phyloP scores from a whole-genome alignment of 2,797 vertebrate genomes.

The Tokudaia muenninki region DNA sequence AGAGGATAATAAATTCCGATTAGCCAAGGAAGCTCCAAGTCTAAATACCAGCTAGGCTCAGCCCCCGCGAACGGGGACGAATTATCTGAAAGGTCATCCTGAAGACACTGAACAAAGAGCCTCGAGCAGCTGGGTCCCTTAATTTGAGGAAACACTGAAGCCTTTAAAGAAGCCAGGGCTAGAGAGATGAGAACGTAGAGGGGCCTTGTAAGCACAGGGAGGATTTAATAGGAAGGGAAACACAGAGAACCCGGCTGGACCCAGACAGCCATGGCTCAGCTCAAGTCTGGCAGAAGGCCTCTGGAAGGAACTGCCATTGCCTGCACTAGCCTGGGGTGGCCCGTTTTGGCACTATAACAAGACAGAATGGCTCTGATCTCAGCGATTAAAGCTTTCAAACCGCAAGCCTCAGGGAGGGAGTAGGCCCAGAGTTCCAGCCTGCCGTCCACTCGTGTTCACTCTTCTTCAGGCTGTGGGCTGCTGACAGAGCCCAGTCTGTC shows the following conservation, averaged over 20 bases:
- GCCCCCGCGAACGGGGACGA: conserved; percentile 84
- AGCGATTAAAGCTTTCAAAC: conserved; percentile 88
- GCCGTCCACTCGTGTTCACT: conserved; percentile 81
- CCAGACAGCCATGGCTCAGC: conserved; percentile 81
- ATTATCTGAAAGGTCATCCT: conserved; percentile 88
- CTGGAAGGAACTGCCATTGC: conserved; percentile 86
- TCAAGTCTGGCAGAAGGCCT: conserved; percentile 67
- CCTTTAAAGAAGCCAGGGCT: conserved; percentile 83
- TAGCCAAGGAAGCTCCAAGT: conserved; percentile 86
- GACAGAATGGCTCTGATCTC: conserved; percentile 88
- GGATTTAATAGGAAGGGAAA: conserved; percentile 86
- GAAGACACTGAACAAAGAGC: conserved; percentile 87
- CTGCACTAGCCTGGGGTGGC: conserved; percentile 80
- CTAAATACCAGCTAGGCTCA: conserved; percentile 87
- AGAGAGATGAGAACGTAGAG: conserved; percentile 77
- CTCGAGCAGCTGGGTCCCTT: conserved; percentile 83
- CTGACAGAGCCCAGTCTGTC: conserved; percentile 88
- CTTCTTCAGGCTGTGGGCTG: conserved; percentile 85
- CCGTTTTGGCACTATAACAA: conserved; percentile 87
- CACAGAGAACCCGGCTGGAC: conserved; percentile 73
- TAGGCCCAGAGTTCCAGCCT: conserved; percentile 82
- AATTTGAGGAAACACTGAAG: conserved; percentile 86
- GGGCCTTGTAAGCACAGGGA: conserved; percentile 77
- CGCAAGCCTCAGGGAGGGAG: conserved; percentile 84
- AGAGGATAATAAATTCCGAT: conserved; percentile 89